Evolutionary conservation across 2,888 invertebrate genomes (phyloP).

Genomic region (Lysandra bellargus): DNA sequence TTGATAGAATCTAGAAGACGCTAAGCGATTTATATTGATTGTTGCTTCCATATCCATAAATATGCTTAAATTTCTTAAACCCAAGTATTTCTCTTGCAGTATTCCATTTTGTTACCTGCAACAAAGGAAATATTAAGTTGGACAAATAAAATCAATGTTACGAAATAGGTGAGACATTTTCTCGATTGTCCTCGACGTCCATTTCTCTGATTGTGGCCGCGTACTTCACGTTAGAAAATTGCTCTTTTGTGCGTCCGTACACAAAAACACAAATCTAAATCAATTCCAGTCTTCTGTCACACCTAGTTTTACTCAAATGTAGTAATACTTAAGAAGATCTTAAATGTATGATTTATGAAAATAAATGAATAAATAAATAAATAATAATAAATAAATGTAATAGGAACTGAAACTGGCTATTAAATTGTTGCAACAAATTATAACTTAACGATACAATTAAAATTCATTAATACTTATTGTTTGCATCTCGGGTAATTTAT

Average conservation of each 20-base stretch:
- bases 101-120: slow-evolving; percentile 46
- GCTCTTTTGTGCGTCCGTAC: slow-evolving; percentile 40
- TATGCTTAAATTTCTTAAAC: slow-evolving; percentile 8
- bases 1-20: slow-evolving; percentile 68
- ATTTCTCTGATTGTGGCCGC: slow-evolving; percentile 67
- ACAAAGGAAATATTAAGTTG: slow-evolving; percentile 44
- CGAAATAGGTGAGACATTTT: slow-evolving; percentile 44
- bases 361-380: too few relatives aligned
- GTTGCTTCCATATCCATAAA: slow-evolving; percentile 67
- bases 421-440: background rate
- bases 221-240: slow-evolving; percentile 43
- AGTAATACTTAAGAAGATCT: background rate
- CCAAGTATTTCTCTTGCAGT: slow-evolving; percentile 31
- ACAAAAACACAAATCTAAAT: background rate
- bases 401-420: background rate
- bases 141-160: slow-evolving; percentile 34
- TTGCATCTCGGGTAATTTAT: slow-evolving; percentile 1
- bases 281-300: background rate
- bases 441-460: background rate
- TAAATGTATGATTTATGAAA: background rate
- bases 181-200: slow-evolving; percentile 56
- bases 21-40: slow-evolving; percentile 66
- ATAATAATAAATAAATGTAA: background rate
- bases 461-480: background rate
- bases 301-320: background rate